Base-by-base conservation (phyloP, 2,888 invertebrate genomes). In the Hyles lineata region DNA sequence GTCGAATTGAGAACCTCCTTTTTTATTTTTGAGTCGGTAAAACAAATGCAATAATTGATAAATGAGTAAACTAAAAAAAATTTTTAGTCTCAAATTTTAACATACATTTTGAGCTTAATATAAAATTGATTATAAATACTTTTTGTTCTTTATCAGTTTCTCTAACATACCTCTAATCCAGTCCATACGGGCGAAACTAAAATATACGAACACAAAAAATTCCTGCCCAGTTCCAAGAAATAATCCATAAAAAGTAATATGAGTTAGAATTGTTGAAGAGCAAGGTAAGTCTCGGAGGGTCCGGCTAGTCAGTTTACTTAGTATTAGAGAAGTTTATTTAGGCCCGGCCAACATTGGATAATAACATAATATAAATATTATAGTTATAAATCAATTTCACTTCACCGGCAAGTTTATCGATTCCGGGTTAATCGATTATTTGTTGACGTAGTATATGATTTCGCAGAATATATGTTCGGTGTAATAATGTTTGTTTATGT, bases 331-430 rank as follows among this genome's bases (percentile, higher is more conserved):
- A 84, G 92, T 91, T 92, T 91, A 88, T 83, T 91, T 90, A 92
- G 91, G 90, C 80, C 81, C 80, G 75, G 80, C 84, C 85, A 81
- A 88, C 90, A 90, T 88, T 89, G 86, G 87, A 89, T 89, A 87
- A 89, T 92, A 92, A 89, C 87, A 90, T 88, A 90, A 89, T 87
- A 90, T 88, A 90, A 91, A 91, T 91, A 91, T 90, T 87, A 80
- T 85, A 76, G 76, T 79, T 78, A 83, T 83, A 88, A 90, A 89
- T 89, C 85, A 85, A 87, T 83, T 84, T 83, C 72, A 72, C 62
- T 50, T 61, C 52, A 62, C 71, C 50, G 21, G 4, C 15, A 19
- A n/a, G 35, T 50, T 61, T 62, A 19, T 61, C 43, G 43, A 61
- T 61, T 25, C 17, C 29, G 25, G 25, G 11, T 23, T 23, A 21